Conservation (phyloP, 53 echinoderm and acorn worm genomes). For the Holothuria scabra region DNA sequence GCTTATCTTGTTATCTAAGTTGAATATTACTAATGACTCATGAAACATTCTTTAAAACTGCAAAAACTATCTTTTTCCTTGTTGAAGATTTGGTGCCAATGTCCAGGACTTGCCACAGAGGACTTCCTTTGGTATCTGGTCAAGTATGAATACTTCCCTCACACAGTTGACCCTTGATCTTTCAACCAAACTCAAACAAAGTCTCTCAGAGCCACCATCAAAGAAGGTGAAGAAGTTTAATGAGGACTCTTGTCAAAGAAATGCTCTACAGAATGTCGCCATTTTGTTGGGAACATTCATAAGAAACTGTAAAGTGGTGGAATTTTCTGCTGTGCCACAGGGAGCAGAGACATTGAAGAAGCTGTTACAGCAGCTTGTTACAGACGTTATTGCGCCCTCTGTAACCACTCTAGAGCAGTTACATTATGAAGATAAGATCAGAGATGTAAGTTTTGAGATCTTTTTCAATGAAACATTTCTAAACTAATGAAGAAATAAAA, state of each 20-base stretch:
- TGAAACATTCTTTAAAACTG: no score
- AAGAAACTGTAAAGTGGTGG: constrained; percentile 35
- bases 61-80: no score
- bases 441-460: no score
- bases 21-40: no score
- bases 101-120: constrained; percentile 10
- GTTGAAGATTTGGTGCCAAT: constrained; percentile 3
- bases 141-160: constrained; percentile 8
- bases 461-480: no score
- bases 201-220: neutral
- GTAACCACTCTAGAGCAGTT: neutral
- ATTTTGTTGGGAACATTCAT: constrained; percentile 1
- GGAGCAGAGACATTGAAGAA: constrained; percentile 6
- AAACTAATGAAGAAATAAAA: no score
- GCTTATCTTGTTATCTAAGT: no score
- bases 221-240: constrained; percentile 1
- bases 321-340: constrained; percentile 19
- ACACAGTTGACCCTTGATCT: neutral
- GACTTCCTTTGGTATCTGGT: constrained; percentile 21
- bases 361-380: constrained; percentile 1
- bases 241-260: neutral
- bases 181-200: neutral
- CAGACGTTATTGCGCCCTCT: constrained; percentile 6
- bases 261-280: neutral
- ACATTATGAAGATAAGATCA: neutral